phyloP scores from a whole-genome alignment of 1,140 invertebrate species.

The Caenorhabditis brenneri region DNA sequence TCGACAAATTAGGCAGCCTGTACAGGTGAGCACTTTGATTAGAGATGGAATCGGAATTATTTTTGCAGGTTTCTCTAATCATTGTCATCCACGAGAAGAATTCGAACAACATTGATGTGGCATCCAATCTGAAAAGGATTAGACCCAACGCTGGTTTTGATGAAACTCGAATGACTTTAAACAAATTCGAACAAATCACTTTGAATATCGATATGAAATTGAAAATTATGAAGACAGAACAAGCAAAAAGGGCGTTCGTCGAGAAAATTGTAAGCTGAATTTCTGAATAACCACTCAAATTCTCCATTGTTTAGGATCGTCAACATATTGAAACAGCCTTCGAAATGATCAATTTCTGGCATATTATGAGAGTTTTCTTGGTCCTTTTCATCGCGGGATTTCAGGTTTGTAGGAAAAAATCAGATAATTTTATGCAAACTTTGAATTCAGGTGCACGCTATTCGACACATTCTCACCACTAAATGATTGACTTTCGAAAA shows the following conservation, averaged over 20 bases:
- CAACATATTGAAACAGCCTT: conserved; percentile 23
- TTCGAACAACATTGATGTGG: neutral
- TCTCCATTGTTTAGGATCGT: neutral
- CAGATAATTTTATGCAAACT: neutral
- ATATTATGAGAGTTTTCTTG: conserved; percentile 17
- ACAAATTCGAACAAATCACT: conserved; percentile 10
- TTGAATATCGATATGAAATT: neutral
- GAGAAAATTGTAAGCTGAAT: conserved; percentile 20
- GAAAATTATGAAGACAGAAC: conserved; percentile 32
- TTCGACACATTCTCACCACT: neutral
- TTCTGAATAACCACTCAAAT: neutral
- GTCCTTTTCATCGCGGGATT: conserved; percentile 19
- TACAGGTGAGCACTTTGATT: neutral
- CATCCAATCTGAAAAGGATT: neutral
- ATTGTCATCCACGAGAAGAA: conserved; percentile 34
- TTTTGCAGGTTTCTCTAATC: neutral
- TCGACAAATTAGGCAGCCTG: neutral
- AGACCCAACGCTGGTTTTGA: neutral
- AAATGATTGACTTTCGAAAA: too few relatives aligned
- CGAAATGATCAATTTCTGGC: conserved; percentile 34
- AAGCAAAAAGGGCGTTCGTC: conserved; percentile 10
- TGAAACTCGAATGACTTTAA: conserved; percentile 1
- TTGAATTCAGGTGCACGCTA: neutral
- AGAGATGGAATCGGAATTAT: neutral
- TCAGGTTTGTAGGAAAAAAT: neutral